Evolutionary conservation across 2,797 vertebrate genomes (phyloP), one percentile per base, ranked within the genome.

Genomic region (Hoplostethus mediterraneus): DNA sequence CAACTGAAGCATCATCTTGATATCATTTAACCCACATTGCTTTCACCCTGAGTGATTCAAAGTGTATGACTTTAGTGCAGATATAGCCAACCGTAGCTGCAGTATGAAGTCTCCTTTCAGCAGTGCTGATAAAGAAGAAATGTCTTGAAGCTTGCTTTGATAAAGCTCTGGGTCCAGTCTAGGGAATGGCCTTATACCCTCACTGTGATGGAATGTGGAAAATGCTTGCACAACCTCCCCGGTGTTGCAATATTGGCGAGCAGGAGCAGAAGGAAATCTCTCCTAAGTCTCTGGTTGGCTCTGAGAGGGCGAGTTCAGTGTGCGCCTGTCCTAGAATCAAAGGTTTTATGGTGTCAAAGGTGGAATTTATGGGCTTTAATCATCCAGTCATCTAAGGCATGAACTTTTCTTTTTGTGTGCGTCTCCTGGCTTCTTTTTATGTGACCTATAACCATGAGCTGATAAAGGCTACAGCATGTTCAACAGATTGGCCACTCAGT

Each of bases 161-260:
- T 93, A 91, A 87, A 71, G 60, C 62, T 28, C 0, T 14, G 68
- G 44, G 76, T 80, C 61, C 55, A 36, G 62, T 63, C 64, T 5
- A 33, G 81, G 79, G 63, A 78, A 66, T 25, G 60, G 67, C 67
- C 75, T 25, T 81, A 69, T 66, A 75, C 68, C 42, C 72, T 89
- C 86, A 83, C 80, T 38, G 77, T 54, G 78, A 75, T 91, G 80
- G 91, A 92, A 92, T 92, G 85, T 59, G 70, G 82, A 88, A 87
- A 91, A 92, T 90, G 88, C 83, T 92, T 92, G 78, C 73, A 83
- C 87, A 87, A 77, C 81, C 88, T 90, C 87, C 77, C 77, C 17
- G 10, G 67, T 88, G 77, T 86, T 90, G 84, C 81, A 89, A 85
- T 75, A 60, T 62, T 45, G 62, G 74, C 52, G 10, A 54, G 58